Conservation (phyloP, 2,797 vertebrate species). For the Muscicapa striata region DNA sequence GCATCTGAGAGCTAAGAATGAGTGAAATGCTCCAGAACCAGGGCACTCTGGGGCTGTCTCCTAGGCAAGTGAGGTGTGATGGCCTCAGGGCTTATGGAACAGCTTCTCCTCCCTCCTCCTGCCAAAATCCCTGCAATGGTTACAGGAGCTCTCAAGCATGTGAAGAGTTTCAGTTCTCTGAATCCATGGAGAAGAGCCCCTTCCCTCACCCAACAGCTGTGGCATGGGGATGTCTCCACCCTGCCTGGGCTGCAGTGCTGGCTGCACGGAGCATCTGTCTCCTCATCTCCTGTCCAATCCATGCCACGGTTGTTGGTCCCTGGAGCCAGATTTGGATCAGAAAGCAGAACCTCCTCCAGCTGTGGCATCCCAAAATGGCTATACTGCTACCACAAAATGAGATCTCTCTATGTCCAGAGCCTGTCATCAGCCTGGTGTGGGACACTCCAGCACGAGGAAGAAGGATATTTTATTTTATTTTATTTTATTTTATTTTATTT, state of each 20-base stretch:
- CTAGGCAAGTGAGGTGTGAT: background rate
- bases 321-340: background rate
- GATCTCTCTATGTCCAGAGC: background rate
- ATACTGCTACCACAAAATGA: rapidly evolving
- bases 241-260: background rate
- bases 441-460: background rate
- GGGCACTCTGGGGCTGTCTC: background rate
- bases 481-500: background rate
- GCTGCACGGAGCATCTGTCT: background rate
- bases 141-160: background rate
- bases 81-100: background rate
- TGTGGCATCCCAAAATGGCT: background rate
- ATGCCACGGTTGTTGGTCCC: rapidly evolving
- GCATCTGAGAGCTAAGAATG: rapidly evolving
- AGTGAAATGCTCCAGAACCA: background rate
- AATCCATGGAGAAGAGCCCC: background rate
- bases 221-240: background rate
- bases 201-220: background rate
- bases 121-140: background rate
- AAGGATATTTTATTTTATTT: background rate
- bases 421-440: background rate
- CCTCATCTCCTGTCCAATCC: rapidly evolving
- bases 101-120: background rate
- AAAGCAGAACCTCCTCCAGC: background rate
- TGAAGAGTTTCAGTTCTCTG: background rate